Evolutionary conservation across 2,888 invertebrate genomes (phyloP).

Genomic region (Nyleta sp.): DNA sequence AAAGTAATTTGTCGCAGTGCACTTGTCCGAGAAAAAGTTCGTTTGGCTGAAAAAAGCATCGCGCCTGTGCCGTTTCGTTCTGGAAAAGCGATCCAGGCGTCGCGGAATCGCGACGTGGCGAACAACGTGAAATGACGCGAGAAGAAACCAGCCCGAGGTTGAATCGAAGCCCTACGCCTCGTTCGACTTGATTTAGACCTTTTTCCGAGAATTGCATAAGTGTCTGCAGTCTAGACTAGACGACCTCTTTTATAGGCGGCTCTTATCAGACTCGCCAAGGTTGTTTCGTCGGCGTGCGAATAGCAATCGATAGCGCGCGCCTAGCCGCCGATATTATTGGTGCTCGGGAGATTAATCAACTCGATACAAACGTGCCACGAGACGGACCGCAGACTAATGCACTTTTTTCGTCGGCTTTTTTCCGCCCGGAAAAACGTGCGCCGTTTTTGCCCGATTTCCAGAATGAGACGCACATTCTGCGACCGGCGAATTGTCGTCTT

Average conservation of each 20-base stretch:
- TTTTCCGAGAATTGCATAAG: slow-evolving; percentile 78
- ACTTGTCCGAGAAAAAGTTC: too few relatives aligned
- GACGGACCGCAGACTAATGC: slow-evolving; percentile 39
- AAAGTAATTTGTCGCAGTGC: too few relatives aligned
- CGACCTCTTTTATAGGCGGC: slow-evolving; percentile 63
- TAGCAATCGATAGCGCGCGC: slow-evolving; percentile 51
- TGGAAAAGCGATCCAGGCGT: background rate
- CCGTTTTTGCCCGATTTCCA: slow-evolving; percentile 14
- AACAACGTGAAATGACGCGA: slow-evolving; percentile 26
- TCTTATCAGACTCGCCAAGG: slow-evolving; percentile 63
- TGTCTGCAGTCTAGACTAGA: slow-evolving; percentile 67
- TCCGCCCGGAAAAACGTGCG: slow-evolving; percentile 21
- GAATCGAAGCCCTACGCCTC: slow-evolving; percentile 56
- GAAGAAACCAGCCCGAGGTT: slow-evolving; percentile 52
- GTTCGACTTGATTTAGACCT: slow-evolving; percentile 72
- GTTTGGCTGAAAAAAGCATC: too few relatives aligned
- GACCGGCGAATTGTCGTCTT: too few relatives aligned
- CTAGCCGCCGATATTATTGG: slow-evolving; percentile 45
- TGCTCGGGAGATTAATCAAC: slow-evolving; percentile 49
- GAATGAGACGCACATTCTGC: background rate
- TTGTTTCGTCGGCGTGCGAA: slow-evolving; percentile 57
- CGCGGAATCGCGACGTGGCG: slow-evolving; percentile 27
- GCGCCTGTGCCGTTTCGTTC: too few relatives aligned
- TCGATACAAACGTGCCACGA: slow-evolving; percentile 36
- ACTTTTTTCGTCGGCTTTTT: slow-evolving; percentile 24